Evolutionary conservation across 2,888 invertebrate species (phyloP), one percentile per base, ranked within the genome.

Genomic region (Galerucella pusilla): DNA sequence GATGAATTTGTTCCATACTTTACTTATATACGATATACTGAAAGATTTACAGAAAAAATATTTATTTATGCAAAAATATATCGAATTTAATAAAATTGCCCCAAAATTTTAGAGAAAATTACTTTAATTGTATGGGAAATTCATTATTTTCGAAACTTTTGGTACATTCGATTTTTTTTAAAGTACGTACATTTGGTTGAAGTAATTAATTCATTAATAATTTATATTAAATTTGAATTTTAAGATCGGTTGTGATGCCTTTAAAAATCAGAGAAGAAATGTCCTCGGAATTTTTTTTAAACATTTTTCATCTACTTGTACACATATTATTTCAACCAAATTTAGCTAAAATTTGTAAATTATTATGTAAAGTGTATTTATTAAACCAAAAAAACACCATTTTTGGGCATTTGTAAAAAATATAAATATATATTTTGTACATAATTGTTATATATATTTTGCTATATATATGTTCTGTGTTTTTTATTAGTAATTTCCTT

Each of bases 371-470:
- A 64, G 1, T 49, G 45, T 52, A 67, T 52, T 68, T 68, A 57
- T 60, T 68, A 60, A 61, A 46, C 60, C 69, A 61, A 69, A 69
- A 59, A n/a, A n/a, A n/a, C n/a, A 69, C 82, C 79, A 80, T 81
- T 81, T 79, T 79, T 83, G 85, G 85, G 85, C 85, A 85, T 85
- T 85, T 83, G 82, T 83, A 83, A 79, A 82, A 82, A 80, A 80
- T 80, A 81, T 77, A 77, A 78, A 79, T 79, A 79, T 79, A 79
- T 35, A 35, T 35, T 35, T 77, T 83, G 81, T 84, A 82, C 80
- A 80, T 82, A 82, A n/a, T n/a, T n/a, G 81, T 84, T 81, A 82
- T 84, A 79, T 80, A 80, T 83, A 81, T 78, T 82, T 82, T 20
- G 82, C 69, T 78, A 79, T 82, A 78, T 83, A 80, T 80, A 35